Evolutionary conservation across 1,140 invertebrate genomes (phyloP).

Genomic region (Anagrus nilaparvatae): DNA sequence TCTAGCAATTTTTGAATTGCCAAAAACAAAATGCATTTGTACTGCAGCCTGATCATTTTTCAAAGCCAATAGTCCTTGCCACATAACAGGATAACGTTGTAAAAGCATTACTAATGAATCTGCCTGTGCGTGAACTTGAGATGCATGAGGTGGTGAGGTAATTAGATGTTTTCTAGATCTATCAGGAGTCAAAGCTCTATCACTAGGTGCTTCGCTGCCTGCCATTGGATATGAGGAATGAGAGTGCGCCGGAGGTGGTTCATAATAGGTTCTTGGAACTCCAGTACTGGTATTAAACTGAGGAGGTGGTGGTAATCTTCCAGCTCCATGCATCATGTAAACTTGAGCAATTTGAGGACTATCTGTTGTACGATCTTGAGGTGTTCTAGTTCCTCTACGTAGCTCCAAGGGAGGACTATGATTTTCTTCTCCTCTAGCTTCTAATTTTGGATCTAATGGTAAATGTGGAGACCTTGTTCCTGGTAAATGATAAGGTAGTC

Average conservation of each 20-base stretch:
- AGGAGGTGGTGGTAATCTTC: conserved; percentile 37
- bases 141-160: conserved; percentile 54
- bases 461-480: conserved; percentile 36
- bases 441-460: conserved; percentile 40
- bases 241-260: conserved; percentile 53
- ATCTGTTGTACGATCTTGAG: conserved; percentile 66
- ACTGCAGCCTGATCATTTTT: conserved; percentile 95
- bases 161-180: conserved; percentile 46
- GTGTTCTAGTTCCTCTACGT: conserved; percentile 49
- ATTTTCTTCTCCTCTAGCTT: conserved; percentile 44
- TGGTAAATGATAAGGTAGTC: conserved; percentile 37
- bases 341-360: conserved; percentile 64
- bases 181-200: conserved; percentile 43
- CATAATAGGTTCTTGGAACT: conserved; percentile 40
- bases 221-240: conserved; percentile 38
- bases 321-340: conserved; percentile 45
- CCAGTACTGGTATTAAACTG: conserved; percentile 31
- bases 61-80: conserved; percentile 87
- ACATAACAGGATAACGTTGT: conserved; percentile 86
- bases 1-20: conserved; percentile 76
- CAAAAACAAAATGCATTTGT: conserved; percentile 96
- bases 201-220: conserved; percentile 39
- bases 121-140: conserved; percentile 40
- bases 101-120: conserved; percentile 70
- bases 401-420: conserved; percentile 65